Percentiles rank a stretch among this genome's conserved stretches.
Evolutionary conservation across 92 coral and sea anemone species (phyloP).

Genomic region (Parazoanthus atlanticus): DNA sequence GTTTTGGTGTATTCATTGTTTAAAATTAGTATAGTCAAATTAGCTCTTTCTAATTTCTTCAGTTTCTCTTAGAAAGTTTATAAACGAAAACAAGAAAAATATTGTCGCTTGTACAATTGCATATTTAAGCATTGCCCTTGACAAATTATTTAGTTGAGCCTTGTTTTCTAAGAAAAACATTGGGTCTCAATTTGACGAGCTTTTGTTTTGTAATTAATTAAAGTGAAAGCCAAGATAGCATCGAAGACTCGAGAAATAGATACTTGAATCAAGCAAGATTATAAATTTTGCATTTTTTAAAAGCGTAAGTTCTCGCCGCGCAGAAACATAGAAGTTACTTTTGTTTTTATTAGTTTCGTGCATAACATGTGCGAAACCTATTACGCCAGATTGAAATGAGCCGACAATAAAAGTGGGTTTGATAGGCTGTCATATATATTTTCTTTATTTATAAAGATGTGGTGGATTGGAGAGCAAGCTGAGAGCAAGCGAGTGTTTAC

Average conservation of each 20-base stretch:
- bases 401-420: background rate
- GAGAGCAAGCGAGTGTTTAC: background rate
- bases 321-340: no score
- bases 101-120: background rate
- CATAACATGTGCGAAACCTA: background rate
- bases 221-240: background rate
- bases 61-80: background rate
- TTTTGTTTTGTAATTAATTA: no score
- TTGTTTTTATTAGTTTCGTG: background rate
- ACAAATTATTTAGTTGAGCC: no score
- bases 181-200: background rate
- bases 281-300: background rate
- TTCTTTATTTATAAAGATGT: background rate
- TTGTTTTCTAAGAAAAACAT: background rate
- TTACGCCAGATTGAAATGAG: background rate
- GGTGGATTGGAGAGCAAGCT: background rate
- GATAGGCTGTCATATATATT: background rate
- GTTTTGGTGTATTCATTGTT: no score
- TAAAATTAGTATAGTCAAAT: background rate
- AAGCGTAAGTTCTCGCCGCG: no score
- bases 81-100: background rate
- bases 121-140: background rate
- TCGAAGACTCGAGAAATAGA: background rate
- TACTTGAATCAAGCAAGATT: background rate
- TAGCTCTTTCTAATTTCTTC: background rate